phyloP scores from a whole-genome alignment of 53 echinoderm and acorn worm genomes.

The Hippasteria phrygiana region DNA sequence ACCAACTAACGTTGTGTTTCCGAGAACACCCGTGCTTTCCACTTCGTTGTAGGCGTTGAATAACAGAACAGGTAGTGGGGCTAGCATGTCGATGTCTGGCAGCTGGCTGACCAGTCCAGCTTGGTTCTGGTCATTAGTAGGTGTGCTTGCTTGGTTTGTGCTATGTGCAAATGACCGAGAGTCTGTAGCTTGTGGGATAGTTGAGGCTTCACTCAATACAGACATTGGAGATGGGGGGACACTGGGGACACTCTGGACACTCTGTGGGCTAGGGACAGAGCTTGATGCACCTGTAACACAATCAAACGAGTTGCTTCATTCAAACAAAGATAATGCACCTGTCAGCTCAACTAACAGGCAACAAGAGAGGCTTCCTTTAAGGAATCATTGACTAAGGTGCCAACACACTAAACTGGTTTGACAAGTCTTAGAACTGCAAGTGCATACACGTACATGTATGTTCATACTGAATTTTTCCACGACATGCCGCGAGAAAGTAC shows the following conservation, averaged over 20 bases:
- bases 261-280: constrained; percentile 30
- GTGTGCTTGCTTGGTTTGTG: constrained; percentile 37
- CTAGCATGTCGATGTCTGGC: not conserved
- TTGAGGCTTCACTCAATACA: constrained; percentile 31
- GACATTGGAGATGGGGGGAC: constrained; percentile 60
- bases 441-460: too few species aligned
- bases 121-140: constrained; percentile 36
- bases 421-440: too few species aligned
- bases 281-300: constrained; percentile 33
- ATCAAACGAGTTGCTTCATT: too few species aligned
- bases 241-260: constrained; percentile 45
- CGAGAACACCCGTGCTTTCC: constrained; percentile 23
- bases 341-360: too few species aligned
- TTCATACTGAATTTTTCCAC: too few species aligned
- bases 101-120: not conserved
- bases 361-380: too few species aligned
- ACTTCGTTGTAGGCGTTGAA: constrained; percentile 46
- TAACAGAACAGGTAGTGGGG: constrained; percentile 25
- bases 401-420: too few species aligned
- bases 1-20: constrained; percentile 13
- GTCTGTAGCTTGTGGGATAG: constrained; percentile 26
- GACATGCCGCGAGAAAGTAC: too few species aligned
- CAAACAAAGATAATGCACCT: too few species aligned
- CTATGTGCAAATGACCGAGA: not conserved
- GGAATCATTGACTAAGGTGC: too few species aligned